A percentile compares a stretch with the other conserved stretches of the same genome.
Evolutionary conservation across 92 coral and sea anemone species (phyloP).

Genomic region (Epizoanthus scotinus): DNA sequence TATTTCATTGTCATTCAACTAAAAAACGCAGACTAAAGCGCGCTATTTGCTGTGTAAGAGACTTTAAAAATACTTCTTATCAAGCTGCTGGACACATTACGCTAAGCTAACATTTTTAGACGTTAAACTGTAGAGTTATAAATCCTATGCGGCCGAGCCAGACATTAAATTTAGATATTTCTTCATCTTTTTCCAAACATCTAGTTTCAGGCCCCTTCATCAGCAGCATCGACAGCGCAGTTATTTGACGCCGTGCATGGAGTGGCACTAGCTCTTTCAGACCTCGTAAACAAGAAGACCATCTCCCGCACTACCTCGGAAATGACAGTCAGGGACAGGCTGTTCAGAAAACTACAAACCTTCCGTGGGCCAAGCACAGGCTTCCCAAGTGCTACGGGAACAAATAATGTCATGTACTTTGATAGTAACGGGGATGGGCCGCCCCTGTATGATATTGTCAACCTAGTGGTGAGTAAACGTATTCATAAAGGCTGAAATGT

Average conservation of each 20-base stretch:
- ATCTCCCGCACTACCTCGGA: slow-evolving; percentile 86
- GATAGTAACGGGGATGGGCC: slow-evolving; percentile 86
- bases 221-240: slow-evolving; percentile 91
- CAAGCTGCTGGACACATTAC: too few species aligned
- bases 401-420: slow-evolving; percentile 83
- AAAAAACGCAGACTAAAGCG: too few species aligned
- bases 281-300: slow-evolving; percentile 92
- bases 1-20: too few species aligned
- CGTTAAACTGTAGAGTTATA: too few species aligned
- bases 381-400: slow-evolving; percentile 91
- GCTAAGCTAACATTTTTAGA: too few species aligned
- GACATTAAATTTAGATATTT: background rate
- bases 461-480: slow-evolving; percentile 79
- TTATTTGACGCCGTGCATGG: slow-evolving; percentile 97
- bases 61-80: too few species aligned
- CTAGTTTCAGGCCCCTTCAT: slow-evolving; percentile 67
- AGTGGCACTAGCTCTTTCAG: slow-evolving; percentile 92
- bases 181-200: background rate
- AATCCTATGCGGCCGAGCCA: too few species aligned
- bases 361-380: slow-evolving; percentile 74
- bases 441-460: slow-evolving; percentile 89
- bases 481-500: background rate
- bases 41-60: too few species aligned
- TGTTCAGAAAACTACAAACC: slow-evolving; percentile 78
- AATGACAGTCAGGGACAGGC: slow-evolving; percentile 82